phyloP scores from a whole-genome alignment of 2,888 invertebrate species.

The Conops quadrifasciatus region DNA sequence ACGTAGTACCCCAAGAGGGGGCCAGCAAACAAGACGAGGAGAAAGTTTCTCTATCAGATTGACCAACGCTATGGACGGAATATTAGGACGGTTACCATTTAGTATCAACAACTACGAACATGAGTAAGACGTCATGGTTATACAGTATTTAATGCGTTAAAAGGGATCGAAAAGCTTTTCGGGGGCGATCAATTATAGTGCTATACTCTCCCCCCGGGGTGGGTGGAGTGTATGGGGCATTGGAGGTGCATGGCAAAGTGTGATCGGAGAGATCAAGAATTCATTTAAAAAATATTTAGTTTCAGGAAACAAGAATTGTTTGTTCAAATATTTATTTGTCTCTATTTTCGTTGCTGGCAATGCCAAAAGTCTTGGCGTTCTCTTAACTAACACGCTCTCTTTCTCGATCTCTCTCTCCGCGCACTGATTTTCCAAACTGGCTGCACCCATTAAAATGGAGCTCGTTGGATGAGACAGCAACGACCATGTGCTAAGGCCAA shows the following conservation, averaged over 20 bases:
- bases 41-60: not conserved
- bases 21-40: no score
- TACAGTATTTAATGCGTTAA: no score
- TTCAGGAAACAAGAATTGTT: not conserved
- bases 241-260: no score
- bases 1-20: not conserved
- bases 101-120: no score
- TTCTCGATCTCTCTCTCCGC: constrained; percentile 2
- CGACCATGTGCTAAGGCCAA: not conserved
- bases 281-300: no score
- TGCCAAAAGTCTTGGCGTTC: not conserved
- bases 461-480: not conserved
- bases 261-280: no score
- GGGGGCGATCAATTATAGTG: no score
- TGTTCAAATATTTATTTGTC: not conserved
- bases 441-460: not conserved
- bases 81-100: no score
- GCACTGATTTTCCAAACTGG: constrained; percentile 7
- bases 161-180: no score
- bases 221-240: no score
- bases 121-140: no score
- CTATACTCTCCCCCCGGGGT: no score
- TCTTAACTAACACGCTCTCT: not conserved
- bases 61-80: not conserved
- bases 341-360: constrained; percentile 4